A percentile compares a stretch with the other conserved stretches of the same genome.
Evolutionary conservation across 2,888 invertebrate species (phyloP).

Genomic region (Cheilosia scutellata): DNA sequence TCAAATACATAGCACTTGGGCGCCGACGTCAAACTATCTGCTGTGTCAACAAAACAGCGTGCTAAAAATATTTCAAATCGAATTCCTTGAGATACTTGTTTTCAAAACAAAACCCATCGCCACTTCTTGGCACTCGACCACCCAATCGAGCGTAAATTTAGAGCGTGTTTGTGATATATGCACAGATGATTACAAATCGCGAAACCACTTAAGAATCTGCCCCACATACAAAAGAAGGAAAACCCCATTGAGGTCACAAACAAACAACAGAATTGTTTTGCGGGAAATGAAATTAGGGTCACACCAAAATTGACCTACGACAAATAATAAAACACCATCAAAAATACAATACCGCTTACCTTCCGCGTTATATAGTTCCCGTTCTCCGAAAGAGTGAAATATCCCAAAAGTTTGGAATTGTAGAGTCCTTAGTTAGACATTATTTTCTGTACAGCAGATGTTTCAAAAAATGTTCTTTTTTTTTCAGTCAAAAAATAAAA

Average conservation of each 20-base stretch:
- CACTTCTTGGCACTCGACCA: slow-evolving; percentile 16
- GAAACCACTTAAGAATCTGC: background rate
- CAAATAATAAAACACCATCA: background rate
- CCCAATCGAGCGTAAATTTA: background rate
- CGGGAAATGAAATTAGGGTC: slow-evolving; percentile 36
- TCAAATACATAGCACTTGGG: background rate
- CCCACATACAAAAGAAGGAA: slow-evolving; percentile 3
- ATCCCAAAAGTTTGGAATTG: slow-evolving; percentile 18
- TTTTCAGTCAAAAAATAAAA: background rate
- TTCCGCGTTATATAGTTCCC: slow-evolving; percentile 49
- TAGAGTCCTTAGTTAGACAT: slow-evolving; percentile 24
- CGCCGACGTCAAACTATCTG: too few species aligned
- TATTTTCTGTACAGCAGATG: background rate
- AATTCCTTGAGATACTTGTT: slow-evolving; percentile 6
- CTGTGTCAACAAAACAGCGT: background rate
- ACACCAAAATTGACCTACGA: slow-evolving; percentile 10
- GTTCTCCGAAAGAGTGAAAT: slow-evolving; percentile 45
- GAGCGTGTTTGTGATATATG: background rate
- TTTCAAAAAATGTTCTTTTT: slow-evolving; percentile 6
- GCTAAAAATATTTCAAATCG: slow-evolving; percentile 5
- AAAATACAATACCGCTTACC: slow-evolving; percentile 25
- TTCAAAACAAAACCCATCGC: slow-evolving; percentile 3
- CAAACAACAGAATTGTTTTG: slow-evolving; percentile 6
- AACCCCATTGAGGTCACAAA: slow-evolving; percentile 44
- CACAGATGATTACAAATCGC: too few species aligned